Evolutionary conservation across 1,140 invertebrate genomes (phyloP), one percentile per base, ranked within the genome.

Genomic region (Drosophila obscura): DNA sequence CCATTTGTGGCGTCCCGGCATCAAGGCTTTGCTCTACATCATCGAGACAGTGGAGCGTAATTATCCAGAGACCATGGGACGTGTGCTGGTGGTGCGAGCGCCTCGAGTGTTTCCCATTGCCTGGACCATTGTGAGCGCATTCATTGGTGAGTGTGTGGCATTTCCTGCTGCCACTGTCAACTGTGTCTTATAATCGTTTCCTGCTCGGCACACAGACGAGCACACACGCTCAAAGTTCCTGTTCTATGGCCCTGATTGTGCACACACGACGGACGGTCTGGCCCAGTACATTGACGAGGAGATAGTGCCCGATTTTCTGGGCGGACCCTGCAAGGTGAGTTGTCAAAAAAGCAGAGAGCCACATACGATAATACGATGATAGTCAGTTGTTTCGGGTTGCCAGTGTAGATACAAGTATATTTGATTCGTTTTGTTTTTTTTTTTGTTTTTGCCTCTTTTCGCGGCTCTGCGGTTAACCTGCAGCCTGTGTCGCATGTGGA

Each of bases 61-160:
- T 93, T 99, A 99, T 93, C 98, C 98, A 8, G 98, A 99, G 93
- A 99, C 97, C 7, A 97, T 99, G 96, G 97, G 97, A 13, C 93
- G 95, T 48, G 96, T 98, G 51, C 93, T 98, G 24, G 97, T 98
- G 69, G 96, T 97, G 58, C 93, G 97, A 72, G 97, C 97, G 28
- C 97, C 97, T 1, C 93, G 97, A 71, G 97, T 98, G 48, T 99
- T 99, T 91, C 98, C 98, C 1, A 97, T 99, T 64, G 93, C 99
- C n/a, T 99, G 98, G 98, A 99, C 98, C 0, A 94, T 99, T 49
- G 96, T 99, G 56, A 97, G 96, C 88, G 97, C 97, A n/a, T 99
- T 99, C 92, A 99, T 99, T 82, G 94, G 95, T 96, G 91, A 93
- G 92, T 49, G 16, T 11, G 22, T 13, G 4, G 3, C 22, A 8